Percentiles rank a stretch among this genome's conserved stretches.
These are phyloP conservation scores for Salvator merianae DNA, from an alignment of 2,113 vertebrate species.

Conservation along the genomic window DNA sequence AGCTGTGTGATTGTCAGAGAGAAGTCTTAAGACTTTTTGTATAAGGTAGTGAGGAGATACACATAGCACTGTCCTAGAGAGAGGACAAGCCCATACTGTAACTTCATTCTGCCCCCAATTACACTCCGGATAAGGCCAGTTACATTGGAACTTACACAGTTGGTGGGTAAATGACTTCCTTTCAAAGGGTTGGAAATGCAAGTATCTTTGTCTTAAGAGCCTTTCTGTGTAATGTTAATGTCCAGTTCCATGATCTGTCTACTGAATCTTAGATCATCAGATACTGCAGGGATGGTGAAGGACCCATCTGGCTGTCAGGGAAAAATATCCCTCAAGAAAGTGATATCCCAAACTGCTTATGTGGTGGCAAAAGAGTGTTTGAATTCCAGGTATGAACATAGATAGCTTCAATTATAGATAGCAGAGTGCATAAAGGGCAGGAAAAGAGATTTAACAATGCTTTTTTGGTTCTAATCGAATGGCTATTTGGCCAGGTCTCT, in stretches of 20 bases:
- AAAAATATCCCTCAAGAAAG: slow-evolving; percentile 82
- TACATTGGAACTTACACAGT: background rate
- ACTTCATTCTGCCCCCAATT: too few species aligned
- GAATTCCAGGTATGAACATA: slow-evolving; percentile 90
- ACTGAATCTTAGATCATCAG: slow-evolving; percentile 84
- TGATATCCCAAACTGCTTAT: slow-evolving; percentile 86
- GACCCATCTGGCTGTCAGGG: slow-evolving; percentile 89
- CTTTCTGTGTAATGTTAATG: background rate
- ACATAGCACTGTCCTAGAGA: background rate
- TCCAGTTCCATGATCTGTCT: background rate
- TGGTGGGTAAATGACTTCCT: background rate
- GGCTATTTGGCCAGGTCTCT: background rate
- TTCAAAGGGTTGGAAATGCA: background rate
- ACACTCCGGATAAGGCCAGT: background rate
- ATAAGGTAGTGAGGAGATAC: background rate
- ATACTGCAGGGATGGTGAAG: slow-evolving; percentile 82
- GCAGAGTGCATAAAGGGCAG: background rate
- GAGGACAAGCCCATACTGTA: background rate
- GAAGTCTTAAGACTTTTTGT: too few species aligned
- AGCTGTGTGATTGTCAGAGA: background rate
- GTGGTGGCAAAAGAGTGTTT: slow-evolving; percentile 89
- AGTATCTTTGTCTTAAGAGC: background rate
- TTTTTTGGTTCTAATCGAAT: background rate
- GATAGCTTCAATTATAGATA: background rate
- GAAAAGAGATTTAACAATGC: background rate